These are phyloP conservation scores for Elephantulus edwardii DNA, from an alignment of 2,113 vertebrate species.

Conservation along the genomic window DNA sequence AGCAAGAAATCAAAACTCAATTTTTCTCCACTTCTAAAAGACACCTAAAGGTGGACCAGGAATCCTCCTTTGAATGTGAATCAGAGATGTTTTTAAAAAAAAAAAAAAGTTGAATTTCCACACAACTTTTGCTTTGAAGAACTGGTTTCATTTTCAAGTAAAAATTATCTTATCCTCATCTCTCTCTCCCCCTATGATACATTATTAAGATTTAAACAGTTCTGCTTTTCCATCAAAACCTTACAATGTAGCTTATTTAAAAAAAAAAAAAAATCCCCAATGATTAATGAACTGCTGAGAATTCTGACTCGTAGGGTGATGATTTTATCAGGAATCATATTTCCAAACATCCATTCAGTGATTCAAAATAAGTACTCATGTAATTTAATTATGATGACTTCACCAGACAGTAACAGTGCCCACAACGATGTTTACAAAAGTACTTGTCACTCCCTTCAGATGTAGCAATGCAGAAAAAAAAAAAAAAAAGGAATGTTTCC, in stretches of 20 bases:
- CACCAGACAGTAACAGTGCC: conserved; percentile 60
- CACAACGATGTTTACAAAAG: conserved; percentile 70
- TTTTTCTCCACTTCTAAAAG: conserved; percentile 22
- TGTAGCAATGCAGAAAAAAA: conserved; percentile 63
- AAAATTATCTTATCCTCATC: conserved; percentile 21
- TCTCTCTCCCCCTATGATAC: background rate
- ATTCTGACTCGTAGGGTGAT: conserved; percentile 55
- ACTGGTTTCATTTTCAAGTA: background rate
- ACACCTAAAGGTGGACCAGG: background rate
- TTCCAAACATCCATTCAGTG: conserved; percentile 58
- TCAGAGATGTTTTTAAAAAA: background rate
- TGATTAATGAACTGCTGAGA: conserved; percentile 73
- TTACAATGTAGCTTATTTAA: background rate
- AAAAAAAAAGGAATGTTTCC: conserved; percentile 45
- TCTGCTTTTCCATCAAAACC: conserved; percentile 61
- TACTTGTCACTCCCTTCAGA: conserved; percentile 68
- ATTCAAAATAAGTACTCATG: conserved; percentile 64
- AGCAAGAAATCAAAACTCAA: conserved; percentile 34
- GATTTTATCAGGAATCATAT: conserved; percentile 63
- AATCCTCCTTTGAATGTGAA: background rate
- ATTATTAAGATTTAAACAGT: conserved; percentile 33
- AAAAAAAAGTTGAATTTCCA: background rate
- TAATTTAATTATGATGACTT: conserved; percentile 68
- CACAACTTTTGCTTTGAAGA: conserved; percentile 34
- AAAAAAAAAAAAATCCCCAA: conserved; percentile 66